Conservation (phyloP, 2,113 vertebrate genomes). For the Oophaga pumilio region DNA sequence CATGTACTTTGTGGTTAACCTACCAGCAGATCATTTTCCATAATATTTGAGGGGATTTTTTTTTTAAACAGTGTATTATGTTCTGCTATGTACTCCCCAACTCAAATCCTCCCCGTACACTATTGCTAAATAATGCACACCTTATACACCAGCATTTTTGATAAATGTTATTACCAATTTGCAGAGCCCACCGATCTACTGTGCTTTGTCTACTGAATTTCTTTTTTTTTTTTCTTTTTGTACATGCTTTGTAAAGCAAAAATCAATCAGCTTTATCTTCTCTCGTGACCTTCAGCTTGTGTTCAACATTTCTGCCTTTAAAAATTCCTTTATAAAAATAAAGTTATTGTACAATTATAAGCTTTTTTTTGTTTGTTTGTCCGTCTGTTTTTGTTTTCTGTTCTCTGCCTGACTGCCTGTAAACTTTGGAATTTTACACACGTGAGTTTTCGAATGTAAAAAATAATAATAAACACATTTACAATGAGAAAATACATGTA, state of each 20-base stretch:
- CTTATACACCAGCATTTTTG: conserved; percentile 57
- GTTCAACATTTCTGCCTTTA: conserved; percentile 51
- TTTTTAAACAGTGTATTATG: conserved; percentile 21
- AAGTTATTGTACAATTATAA: conserved; percentile 42
- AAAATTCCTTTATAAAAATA: conserved; percentile 55
- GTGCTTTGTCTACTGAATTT: conserved; percentile 47
- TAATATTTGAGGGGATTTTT: neutral
- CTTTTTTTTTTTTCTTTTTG: neutral
- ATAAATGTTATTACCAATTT: conserved; percentile 17
- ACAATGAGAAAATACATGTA: conserved; percentile 62
- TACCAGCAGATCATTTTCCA: neutral
- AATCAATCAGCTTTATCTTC: conserved; percentile 43
- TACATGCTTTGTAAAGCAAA: conserved; percentile 30
- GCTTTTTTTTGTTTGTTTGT: conserved; percentile 13
- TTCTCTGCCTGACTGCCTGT: conserved; percentile 55
- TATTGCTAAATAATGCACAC: conserved; percentile 48
- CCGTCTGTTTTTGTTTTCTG: conserved; percentile 37
- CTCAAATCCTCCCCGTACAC: neutral
- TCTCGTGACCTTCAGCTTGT: conserved; percentile 51
- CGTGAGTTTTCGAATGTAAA: conserved; percentile 41
- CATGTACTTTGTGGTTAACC: conserved; percentile 13
- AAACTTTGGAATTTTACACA: conserved; percentile 43
- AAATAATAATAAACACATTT: conserved; percentile 19
- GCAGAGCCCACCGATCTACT: conserved; percentile 36
- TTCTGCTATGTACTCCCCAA: neutral